Percentiles rank a stretch among this genome's conserved stretches.
Evolutionary conservation across 2,888 invertebrate species (phyloP).

Genomic region (Conchocele bisecta): DNA sequence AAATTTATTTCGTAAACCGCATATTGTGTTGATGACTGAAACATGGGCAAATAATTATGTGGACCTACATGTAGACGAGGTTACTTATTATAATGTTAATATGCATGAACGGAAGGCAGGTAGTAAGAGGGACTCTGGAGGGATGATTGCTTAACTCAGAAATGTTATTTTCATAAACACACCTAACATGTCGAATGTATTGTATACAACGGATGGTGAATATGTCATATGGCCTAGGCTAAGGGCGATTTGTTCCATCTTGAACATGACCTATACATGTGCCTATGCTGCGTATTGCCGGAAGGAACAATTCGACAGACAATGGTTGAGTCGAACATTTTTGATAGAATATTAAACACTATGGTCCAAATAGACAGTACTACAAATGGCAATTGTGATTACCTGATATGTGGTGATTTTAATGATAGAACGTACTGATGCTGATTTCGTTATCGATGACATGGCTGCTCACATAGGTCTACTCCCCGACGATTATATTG

Average conservation of each 20-base stretch:
- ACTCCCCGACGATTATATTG: too few species aligned
- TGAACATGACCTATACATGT: neutral
- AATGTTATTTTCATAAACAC: neutral
- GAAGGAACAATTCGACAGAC: neutral
- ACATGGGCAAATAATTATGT: neutral
- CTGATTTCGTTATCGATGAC: too few species aligned
- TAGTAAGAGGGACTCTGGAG: neutral
- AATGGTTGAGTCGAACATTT: neutral
- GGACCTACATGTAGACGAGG: neutral
- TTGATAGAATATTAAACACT: neutral
- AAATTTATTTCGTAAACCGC: neutral
- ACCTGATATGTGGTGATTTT: neutral
- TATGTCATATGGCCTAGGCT: too few species aligned
- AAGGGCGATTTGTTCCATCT: neutral
- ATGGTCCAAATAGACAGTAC: neutral
- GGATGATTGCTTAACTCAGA: neutral
- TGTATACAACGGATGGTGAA: too few species aligned
- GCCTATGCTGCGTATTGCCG: neutral
- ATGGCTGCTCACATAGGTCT: too few species aligned
- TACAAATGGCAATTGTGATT: neutral
- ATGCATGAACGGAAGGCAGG: neutral
- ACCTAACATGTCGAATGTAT: too few species aligned
- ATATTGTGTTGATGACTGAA: constrained; percentile 5
- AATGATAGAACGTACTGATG: too few species aligned
- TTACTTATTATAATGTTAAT: neutral